phyloP scores from a whole-genome alignment of 2,113 vertebrate species.

The Tenrec ecaudatus region DNA sequence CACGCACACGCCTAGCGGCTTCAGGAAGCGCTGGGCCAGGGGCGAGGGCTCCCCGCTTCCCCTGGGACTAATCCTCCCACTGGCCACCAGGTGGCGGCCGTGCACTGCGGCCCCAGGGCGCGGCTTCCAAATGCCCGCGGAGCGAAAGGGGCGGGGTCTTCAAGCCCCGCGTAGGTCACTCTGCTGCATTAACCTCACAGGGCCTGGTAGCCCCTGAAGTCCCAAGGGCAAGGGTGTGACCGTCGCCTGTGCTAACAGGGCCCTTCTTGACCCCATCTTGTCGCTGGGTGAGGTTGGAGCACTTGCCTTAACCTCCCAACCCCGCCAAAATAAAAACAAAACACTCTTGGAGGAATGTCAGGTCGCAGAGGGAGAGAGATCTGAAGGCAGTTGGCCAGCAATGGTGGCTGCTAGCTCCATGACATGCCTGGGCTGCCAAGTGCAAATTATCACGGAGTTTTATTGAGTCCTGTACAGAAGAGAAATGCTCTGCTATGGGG shows the following conservation, averaged over 20 bases:
- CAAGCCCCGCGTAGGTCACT: not conserved
- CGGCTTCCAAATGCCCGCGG: not conserved
- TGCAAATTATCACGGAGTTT: conserved; percentile 61
- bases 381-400: not conserved
- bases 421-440: not conserved
- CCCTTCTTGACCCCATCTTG: too few species aligned
- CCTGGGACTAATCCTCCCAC: not conserved
- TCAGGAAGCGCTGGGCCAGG: accelerated
- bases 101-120: not conserved
- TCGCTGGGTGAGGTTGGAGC: not conserved
- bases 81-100: conserved; percentile 53
- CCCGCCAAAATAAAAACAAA: not conserved
- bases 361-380: not conserved
- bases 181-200: not conserved
- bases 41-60: not conserved
- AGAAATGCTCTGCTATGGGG: conserved; percentile 71
- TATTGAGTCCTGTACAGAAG: conserved; percentile 79
- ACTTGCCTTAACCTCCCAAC: not conserved
- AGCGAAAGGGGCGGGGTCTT: accelerated
- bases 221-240: too few species aligned
- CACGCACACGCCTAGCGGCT: too few species aligned
- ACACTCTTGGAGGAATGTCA: not conserved
- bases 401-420: not conserved
- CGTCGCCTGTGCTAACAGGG: not conserved
- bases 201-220: not conserved